phyloP scores from a whole-genome alignment of 2,113 vertebrate species.

The Hemichromis elongatus region DNA sequence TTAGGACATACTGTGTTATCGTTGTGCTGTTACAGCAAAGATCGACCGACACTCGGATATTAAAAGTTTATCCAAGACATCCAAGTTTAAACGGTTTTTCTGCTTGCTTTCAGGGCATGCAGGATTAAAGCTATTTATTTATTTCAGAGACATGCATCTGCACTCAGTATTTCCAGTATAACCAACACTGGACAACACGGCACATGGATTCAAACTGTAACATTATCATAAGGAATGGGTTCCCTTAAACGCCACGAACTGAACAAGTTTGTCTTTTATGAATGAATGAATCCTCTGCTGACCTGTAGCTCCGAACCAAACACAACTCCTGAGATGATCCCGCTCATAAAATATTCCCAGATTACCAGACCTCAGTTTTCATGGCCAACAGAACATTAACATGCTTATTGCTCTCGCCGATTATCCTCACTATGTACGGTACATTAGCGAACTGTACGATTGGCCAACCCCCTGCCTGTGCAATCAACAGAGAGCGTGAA shows the following conservation, averaged over 20 bases:
- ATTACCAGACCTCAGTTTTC: constrained; percentile 61
- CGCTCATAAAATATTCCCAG: constrained; percentile 25
- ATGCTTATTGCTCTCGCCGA: constrained; percentile 69
- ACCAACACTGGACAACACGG: not conserved
- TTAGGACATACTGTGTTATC: not conserved
- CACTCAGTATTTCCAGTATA: not conserved
- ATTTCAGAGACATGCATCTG: not conserved
- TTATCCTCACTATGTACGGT: constrained; percentile 70
- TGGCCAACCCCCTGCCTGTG: constrained; percentile 70
- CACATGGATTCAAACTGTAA: not conserved
- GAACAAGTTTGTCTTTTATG: not conserved
- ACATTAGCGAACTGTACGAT: constrained; percentile 70
- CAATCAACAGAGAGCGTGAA: constrained; percentile 74
- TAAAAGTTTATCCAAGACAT: not conserved
- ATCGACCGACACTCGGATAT: not conserved
- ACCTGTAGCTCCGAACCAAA: not conserved
- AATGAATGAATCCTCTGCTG: not conserved
- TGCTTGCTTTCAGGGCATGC: not conserved
- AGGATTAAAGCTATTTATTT: not conserved
- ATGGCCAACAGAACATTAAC: constrained; percentile 68
- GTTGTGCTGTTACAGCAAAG: not conserved
- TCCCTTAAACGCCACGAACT: not conserved
- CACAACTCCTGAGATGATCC: constrained; percentile 3
- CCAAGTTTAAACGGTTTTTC: not conserved
- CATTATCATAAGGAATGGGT: not conserved